Conservation (phyloP, 1,140 invertebrate species). For the Drosophila melanica region DNA sequence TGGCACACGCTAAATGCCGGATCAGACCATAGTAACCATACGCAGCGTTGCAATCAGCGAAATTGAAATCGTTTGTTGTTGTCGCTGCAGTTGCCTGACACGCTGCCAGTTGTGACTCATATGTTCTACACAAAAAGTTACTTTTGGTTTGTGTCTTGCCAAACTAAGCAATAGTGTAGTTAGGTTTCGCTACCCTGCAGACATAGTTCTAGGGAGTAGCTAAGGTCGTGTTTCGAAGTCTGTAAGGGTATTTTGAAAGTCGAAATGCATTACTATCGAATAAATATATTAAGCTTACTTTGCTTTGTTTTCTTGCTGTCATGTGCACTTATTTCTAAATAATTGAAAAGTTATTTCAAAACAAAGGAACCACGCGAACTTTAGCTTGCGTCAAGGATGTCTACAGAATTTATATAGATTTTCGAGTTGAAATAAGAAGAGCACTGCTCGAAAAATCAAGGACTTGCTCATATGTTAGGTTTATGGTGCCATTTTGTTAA, state of each 20-base stretch:
- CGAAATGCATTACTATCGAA: background rate
- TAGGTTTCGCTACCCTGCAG: conserved; percentile 1
- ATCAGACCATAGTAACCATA: conserved; percentile 42
- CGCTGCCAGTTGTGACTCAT: conserved; percentile 60
- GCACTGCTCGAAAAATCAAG: conserved; percentile 64
- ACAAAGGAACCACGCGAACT: conserved; percentile 35
- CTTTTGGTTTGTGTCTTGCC: conserved; percentile 42
- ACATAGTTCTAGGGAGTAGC: background rate
- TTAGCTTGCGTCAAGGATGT: conserved; percentile 17
- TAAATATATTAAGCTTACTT: conserved; percentile 34
- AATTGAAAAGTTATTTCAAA: conserved; percentile 72
- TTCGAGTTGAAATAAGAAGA: conserved; percentile 13
- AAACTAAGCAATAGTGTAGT: conserved; percentile 31
- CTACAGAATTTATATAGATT: conserved; percentile 60
- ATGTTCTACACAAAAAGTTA: conserved; percentile 47
- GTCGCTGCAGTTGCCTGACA: conserved; percentile 44
- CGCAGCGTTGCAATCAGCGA: conserved; percentile 65
- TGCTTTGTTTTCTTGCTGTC: conserved; percentile 58
- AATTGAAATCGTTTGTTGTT: conserved; percentile 73
- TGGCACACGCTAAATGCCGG: conserved; percentile 72
- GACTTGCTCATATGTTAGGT: conserved; percentile 77
- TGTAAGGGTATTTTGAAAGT: conserved; percentile 24
- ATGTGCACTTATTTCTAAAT: conserved; percentile 75
- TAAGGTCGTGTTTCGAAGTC: background rate
- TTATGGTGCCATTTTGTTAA: conserved; percentile 81